These are phyloP conservation scores for Mormyrops boulengeri DNA, from an alignment of 2,797 vertebrate genomes.

Conservation along the genomic window DNA sequence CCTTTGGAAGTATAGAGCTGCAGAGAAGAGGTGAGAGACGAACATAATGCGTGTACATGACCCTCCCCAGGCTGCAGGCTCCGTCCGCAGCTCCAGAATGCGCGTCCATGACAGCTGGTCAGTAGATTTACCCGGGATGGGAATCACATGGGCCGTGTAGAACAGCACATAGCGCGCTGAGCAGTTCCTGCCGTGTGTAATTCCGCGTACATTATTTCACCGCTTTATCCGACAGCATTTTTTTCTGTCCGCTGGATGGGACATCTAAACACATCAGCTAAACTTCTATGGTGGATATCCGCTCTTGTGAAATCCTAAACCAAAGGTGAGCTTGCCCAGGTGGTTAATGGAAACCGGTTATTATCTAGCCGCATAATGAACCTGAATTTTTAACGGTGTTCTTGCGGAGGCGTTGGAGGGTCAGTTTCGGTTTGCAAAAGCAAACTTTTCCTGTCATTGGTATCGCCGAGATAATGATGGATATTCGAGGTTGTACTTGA, in stretches of 20 bases:
- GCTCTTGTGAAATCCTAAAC: background rate
- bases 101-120: background rate
- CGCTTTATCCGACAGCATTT: too few species aligned
- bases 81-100: too few species aligned
- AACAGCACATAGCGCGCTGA: background rate
- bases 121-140: background rate
- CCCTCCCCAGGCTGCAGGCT: background rate
- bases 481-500: background rate
- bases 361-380: background rate
- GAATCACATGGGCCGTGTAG: background rate
- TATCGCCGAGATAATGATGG: background rate
- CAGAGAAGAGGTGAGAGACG: background rate
- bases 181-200: background rate
- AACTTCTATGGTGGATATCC: background rate
- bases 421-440: background rate
- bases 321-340: background rate
- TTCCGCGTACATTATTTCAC: background rate
- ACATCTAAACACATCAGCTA: background rate
- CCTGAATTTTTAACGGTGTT: background rate
- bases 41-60: background rate
- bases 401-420: background rate
- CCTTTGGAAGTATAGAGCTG: background rate
- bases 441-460: background rate
- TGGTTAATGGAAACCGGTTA: background rate
- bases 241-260: background rate